Conservation (phyloP, 2,113 vertebrate genomes). For the Rhineura floridana region DNA sequence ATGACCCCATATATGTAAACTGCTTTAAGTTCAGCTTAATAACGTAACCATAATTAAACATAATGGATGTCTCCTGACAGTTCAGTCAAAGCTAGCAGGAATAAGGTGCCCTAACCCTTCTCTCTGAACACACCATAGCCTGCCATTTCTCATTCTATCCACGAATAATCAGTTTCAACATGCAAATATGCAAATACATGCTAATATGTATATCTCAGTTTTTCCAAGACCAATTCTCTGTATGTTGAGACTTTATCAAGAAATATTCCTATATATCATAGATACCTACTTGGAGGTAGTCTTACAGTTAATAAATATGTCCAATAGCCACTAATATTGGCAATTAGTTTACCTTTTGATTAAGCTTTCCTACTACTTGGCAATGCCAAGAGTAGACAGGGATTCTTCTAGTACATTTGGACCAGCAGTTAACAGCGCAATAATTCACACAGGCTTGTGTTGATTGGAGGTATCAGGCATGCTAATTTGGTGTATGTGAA, state of each 20-base stretch:
- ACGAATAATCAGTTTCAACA: background rate
- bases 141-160: background rate
- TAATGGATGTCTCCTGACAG: background rate
- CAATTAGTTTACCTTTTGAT: background rate
- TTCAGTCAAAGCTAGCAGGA: background rate
- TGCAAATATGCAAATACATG: background rate
- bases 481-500: background rate
- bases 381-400: background rate
- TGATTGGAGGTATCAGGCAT: background rate
- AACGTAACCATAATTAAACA: background rate
- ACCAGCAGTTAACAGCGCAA: background rate
- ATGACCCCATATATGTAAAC: background rate
- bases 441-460: background rate
- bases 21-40: background rate
- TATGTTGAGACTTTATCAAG: background rate
- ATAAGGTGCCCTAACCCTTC: background rate
- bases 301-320: background rate
- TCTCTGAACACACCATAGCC: background rate
- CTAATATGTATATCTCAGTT: background rate
- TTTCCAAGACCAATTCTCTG: background rate
- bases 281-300: background rate
- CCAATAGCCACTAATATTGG: background rate
- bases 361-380: background rate
- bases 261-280: background rate
- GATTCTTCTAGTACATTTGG: background rate